A percentile compares a stretch with the other conserved stretches of the same genome.
These are phyloP conservation scores for Drosophila monieri DNA, from an alignment of 2,888 invertebrate species.

Conservation along the genomic window DNA sequence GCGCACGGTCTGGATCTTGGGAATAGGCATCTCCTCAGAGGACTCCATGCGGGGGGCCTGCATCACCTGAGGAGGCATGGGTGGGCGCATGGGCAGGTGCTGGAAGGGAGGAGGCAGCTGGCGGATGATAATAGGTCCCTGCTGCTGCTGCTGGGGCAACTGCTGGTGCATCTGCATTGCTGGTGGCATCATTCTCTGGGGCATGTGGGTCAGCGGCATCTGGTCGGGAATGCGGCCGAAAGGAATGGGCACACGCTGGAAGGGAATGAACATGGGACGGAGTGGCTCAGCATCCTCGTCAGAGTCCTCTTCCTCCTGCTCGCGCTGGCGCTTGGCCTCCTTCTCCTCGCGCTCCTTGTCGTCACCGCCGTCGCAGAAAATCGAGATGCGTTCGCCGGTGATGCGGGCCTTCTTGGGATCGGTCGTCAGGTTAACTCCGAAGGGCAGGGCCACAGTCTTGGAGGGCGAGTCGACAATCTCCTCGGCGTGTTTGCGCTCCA, in stretches of 20 bases:
- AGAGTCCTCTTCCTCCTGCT: slow-evolving; percentile 77
- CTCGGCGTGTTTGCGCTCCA: slow-evolving; percentile 93
- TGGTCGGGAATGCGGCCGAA: slow-evolving; percentile 85
- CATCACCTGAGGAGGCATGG: slow-evolving; percentile 84
- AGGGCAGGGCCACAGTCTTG: slow-evolving; percentile 87
- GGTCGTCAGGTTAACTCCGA: slow-evolving; percentile 88
- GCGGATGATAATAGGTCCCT: slow-evolving; percentile 78
- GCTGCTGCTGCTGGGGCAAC: slow-evolving; percentile 76
- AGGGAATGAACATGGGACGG: slow-evolving; percentile 83
- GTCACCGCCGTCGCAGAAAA: slow-evolving; percentile 92
- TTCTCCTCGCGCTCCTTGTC: slow-evolving; percentile 68
- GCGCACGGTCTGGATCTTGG: slow-evolving; percentile 81
- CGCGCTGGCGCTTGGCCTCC: slow-evolving; percentile 72
- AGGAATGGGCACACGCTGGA: slow-evolving; percentile 84
- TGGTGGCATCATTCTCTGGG: slow-evolving; percentile 82
- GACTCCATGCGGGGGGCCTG: slow-evolving; percentile 85
- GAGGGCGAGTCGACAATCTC: slow-evolving; percentile 92
- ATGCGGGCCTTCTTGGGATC: slow-evolving; percentile 89
- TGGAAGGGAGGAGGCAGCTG: slow-evolving; percentile 83
- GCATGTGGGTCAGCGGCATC: slow-evolving; percentile 85
- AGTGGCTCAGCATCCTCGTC: slow-evolving; percentile 82
- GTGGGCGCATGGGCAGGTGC: slow-evolving; percentile 83
- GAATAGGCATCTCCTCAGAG: slow-evolving; percentile 63
- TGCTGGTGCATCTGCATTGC: slow-evolving; percentile 79
- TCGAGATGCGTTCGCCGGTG: slow-evolving; percentile 94